phyloP scores from a whole-genome alignment of 2,797 vertebrate species.

The Hydrolagus colliei region DNA sequence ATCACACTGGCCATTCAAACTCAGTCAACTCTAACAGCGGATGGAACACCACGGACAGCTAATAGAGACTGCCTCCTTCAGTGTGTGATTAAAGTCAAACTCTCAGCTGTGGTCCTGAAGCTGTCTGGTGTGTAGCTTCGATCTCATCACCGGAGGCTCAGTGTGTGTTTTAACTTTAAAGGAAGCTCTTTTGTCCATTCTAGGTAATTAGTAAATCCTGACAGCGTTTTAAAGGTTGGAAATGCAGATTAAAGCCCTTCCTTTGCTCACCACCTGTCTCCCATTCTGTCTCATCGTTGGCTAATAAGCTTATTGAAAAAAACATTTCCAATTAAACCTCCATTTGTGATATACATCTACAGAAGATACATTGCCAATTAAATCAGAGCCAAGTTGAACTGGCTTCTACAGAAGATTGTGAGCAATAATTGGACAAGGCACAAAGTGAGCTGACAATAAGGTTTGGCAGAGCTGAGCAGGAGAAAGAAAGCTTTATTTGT shows the following conservation, averaged over 20 bases:
- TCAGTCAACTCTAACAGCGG: too few relatives aligned
- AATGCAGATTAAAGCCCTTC: constrained; percentile 24
- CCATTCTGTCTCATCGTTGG: neutral
- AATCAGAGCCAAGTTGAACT: too few relatives aligned
- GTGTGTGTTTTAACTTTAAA: constrained; percentile 18
- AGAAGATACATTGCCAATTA: neutral
- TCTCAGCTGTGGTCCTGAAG: neutral
- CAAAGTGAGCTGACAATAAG: neutral
- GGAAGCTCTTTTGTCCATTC: neutral
- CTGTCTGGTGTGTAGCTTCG: neutral
- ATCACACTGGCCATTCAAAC: too few relatives aligned
- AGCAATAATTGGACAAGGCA: neutral
- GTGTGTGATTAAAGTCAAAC: neutral
- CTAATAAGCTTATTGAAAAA: neutral
- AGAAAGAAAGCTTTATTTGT: too few relatives aligned
- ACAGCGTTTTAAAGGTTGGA: constrained; percentile 29
- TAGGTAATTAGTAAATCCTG: constrained; percentile 22
- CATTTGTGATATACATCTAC: neutral
- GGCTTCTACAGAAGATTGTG: neutral
- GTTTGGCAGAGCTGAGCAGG: neutral
- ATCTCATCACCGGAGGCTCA: constrained; percentile 20
- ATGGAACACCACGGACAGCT: too few relatives aligned
- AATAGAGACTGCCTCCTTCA: neutral
- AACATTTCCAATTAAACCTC: constrained; percentile 11
- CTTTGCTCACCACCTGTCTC: constrained; percentile 2